Conservation (phyloP, 2,113 vertebrate genomes). For the Rana temporaria region DNA sequence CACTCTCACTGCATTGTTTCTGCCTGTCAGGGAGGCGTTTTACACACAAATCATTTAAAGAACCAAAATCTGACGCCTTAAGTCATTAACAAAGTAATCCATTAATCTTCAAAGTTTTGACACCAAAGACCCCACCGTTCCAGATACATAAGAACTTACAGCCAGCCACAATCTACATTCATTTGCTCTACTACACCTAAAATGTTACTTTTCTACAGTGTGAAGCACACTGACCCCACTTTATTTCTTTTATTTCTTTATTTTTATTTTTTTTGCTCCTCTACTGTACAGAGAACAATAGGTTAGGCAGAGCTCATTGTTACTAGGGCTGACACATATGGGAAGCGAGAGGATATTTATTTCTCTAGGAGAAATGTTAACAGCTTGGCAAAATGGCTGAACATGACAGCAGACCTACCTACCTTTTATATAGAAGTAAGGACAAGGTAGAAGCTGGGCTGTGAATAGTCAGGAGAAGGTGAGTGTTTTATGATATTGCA, state of each 20-base stretch:
- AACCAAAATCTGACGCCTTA: conserved; percentile 82
- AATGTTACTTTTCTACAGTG: conserved; percentile 60
- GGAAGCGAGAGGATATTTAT: conserved; percentile 69
- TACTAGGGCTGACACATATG: conserved; percentile 69
- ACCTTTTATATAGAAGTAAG: conserved; percentile 33
- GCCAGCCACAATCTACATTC: conserved; percentile 64
- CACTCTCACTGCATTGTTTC: conserved; percentile 89
- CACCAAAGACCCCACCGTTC: conserved; percentile 73
- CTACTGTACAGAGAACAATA: conserved; percentile 68
- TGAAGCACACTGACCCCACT: conserved; percentile 61
- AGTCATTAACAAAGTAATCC: conserved; percentile 89
- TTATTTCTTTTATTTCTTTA: conserved; percentile 5
- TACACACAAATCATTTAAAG: conserved; percentile 86
- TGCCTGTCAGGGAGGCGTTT: conserved; percentile 90
- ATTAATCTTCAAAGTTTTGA: conserved; percentile 91
- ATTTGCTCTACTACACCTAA: conserved; percentile 60
- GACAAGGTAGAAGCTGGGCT: conserved; percentile 31
- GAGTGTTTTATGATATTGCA: conserved; percentile 35
- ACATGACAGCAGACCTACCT: conserved; percentile 32
- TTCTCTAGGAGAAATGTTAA: conserved; percentile 61
- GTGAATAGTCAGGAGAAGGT: conserved; percentile 42
- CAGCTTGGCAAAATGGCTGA: conserved; percentile 43
- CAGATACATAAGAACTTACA: conserved; percentile 74
- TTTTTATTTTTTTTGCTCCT: neutral
- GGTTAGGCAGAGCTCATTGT: conserved; percentile 69